Percentiles rank a stretch among this genome's conserved stretches.
Conservation (phyloP, 2,888 invertebrate genomes). For the Chrysomela aeneicollis region DNA sequence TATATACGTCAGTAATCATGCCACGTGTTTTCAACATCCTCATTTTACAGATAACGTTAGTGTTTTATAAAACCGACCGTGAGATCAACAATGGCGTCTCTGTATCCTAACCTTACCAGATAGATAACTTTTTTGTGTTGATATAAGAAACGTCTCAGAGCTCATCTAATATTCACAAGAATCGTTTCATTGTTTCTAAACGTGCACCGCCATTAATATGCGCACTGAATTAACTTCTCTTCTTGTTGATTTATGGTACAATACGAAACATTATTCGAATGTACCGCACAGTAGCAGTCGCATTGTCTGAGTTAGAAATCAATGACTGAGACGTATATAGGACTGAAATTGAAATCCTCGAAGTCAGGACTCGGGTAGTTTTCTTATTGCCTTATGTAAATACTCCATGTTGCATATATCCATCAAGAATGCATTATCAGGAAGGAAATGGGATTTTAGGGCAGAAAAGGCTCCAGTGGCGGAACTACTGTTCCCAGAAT, state of each 20-base stretch:
- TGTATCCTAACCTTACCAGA: no score
- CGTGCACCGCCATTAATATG: no score
- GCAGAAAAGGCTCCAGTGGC: not conserved
- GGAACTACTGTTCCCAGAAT: not conserved
- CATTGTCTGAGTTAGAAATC: constrained; percentile 2
- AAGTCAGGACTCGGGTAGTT: not conserved
- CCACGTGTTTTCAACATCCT: no score
- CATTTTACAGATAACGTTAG: no score
- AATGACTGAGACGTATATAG: not conserved
- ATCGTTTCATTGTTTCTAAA: no score
- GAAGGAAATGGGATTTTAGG: not conserved
- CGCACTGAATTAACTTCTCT: not conserved
- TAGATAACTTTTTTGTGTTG: no score
- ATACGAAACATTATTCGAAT: not conserved
- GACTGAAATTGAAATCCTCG: not conserved
- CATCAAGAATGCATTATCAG: not conserved
- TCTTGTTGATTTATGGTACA: not conserved
- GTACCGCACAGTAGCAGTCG: not conserved
- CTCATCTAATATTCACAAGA: no score
- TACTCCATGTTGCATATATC: not conserved
- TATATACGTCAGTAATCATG: no score
- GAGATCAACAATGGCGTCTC: no score
- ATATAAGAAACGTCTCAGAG: no score
- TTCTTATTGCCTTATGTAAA: constrained; percentile 1
- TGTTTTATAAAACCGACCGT: no score